Conservation (phyloP, 2,797 vertebrate species). For the Silurus lanzhouensis region DNA sequence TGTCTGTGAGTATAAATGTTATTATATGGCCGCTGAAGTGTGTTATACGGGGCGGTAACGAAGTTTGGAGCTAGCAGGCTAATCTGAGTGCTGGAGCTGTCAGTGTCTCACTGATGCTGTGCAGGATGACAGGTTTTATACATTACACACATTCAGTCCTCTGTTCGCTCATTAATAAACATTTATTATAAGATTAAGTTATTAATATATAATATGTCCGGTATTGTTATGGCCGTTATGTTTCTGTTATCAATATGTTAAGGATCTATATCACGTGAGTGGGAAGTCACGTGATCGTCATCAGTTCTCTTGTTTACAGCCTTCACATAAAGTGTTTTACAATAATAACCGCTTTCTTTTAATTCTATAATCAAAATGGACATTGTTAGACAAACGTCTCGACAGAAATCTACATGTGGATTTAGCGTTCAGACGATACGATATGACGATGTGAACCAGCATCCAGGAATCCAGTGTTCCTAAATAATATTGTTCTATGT, state of each 20-base stretch:
- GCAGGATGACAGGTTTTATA: not conserved
- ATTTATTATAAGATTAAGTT: too few relatives aligned
- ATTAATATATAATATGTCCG: too few relatives aligned
- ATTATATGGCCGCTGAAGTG: not conserved
- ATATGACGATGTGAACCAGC: too few relatives aligned
- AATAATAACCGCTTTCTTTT: not conserved
- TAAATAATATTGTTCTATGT: too few relatives aligned
- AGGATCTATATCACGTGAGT: not conserved
- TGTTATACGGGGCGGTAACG: not conserved
- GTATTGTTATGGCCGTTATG: too few relatives aligned
- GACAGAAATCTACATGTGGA: not conserved
- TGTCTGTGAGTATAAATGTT: not conserved
- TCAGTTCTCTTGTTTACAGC: not conserved
- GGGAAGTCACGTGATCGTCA: too few relatives aligned
- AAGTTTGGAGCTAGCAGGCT: slow-evolving; percentile 39
- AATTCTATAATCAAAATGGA: not conserved
- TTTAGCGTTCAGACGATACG: not conserved
- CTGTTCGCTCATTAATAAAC: not conserved
- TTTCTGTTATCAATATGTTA: not conserved
- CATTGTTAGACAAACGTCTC: not conserved
- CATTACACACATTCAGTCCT: too few relatives aligned
- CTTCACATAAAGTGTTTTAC: not conserved
- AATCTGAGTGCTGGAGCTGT: slow-evolving; percentile 29
- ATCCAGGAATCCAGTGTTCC: not conserved
- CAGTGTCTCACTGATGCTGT: not conserved